Evolutionary conservation across 2,888 invertebrate species (phyloP), one percentile per base, ranked within the genome.

Genomic region (Rapana venosa): DNA sequence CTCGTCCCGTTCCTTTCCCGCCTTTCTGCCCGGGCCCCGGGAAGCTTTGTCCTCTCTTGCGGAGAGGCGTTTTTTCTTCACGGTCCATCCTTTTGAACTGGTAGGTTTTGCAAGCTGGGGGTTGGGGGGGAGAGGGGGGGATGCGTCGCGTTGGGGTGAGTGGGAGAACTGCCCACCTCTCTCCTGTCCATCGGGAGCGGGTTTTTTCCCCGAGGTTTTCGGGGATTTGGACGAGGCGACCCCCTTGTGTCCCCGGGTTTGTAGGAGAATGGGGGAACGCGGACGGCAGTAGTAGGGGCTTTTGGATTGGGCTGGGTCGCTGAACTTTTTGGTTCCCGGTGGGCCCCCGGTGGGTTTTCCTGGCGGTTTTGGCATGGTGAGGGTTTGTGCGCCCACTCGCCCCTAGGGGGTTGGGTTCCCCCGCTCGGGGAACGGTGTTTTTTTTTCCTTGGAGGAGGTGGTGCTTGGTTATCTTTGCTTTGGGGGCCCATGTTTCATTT

Each of bases 291-390:
- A 58, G 84, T 30, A 30, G 30, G 84, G 84, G 30, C 84, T 85
- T 30, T 30, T 61, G 66, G 86, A 86, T 22, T 61, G 30, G 66
- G 26, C 20, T 15, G 35, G 87, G 74, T n/a, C 36, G 47, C 26
- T 36, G 36, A 87, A 66, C 22, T 87, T 87, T 47, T 36, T 26
- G 74, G n/a, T 4, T 35, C 87, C 87, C 74, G 87, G 74, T 87
- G 26, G 87, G 87, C 13, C 87, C 87, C 1, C 66, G 66, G 30
- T 70, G 36, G 87, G 87, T 66, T 1, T 85, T 56, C 56, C 30
- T 85, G 13, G 84, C 84, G 58, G 30, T 30, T 15, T 58, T 85
- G 58, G 84, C 84, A 15, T 6, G 26, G 26, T 22, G 84, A 85
- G 30, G 58, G 11, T 13, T 83, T 83, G 47, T 13, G 26, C 8